Conservation (phyloP, 2,888 invertebrate genomes). For the Acanthacorydalis orientalis region DNA sequence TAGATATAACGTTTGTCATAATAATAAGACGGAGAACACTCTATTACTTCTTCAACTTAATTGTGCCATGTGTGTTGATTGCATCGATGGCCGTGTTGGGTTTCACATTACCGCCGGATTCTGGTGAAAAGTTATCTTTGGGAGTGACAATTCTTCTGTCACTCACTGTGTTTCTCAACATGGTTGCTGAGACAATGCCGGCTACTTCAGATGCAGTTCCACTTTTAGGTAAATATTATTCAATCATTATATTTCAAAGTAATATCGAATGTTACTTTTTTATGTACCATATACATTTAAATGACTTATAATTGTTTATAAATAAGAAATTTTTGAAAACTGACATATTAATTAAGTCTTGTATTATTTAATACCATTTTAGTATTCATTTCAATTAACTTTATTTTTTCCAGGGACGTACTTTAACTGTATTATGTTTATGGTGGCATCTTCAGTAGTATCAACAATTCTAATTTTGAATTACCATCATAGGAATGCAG, state of each 20-base stretch:
- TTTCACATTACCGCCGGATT: constrained; percentile 96
- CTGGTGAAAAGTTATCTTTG: constrained; percentile 96
- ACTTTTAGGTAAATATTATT: constrained; percentile 43
- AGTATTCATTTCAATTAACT: constrained; percentile 6
- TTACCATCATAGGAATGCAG: constrained; percentile 92
- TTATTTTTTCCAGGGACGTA: constrained; percentile 57
- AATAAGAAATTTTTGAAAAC: too few species aligned
- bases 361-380: too few species aligned
- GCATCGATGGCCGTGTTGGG: constrained; percentile 97
- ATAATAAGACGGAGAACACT: constrained; percentile 91
- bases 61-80: constrained; percentile 97
- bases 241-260: too few species aligned
- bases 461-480: constrained; percentile 95
- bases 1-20: constrained; percentile 94
- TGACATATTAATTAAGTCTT: too few species aligned
- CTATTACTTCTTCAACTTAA: constrained; percentile 99
- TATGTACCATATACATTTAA: too few species aligned
- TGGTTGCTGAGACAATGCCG: constrained; percentile 98
- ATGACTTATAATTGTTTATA: too few species aligned
- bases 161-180: constrained; percentile 94
- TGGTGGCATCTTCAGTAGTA: constrained; percentile 96
- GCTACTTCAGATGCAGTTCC: constrained; percentile 91
- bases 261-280: too few species aligned
- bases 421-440: constrained; percentile 99
- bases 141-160: constrained; percentile 95